Evolutionary conservation across 2,113 vertebrate genomes (phyloP).

Genomic region (Carassius carassius): DNA sequence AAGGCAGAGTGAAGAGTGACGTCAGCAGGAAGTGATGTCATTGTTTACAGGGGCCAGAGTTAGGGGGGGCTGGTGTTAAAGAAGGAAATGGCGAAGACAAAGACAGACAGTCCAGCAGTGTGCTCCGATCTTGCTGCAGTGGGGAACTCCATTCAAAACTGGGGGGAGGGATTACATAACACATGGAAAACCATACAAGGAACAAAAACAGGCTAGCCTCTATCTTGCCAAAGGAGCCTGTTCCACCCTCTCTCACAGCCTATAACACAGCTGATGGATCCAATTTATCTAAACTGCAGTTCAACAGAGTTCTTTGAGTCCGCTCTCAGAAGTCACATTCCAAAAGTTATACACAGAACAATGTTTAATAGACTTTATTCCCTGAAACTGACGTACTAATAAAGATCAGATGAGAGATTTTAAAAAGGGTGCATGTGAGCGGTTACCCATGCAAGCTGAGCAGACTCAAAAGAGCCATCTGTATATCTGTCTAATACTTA

Average conservation of each 20-base stretch:
- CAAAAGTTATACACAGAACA: conserved; percentile 4
- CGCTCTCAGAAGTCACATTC: neutral
- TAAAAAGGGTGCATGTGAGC: neutral
- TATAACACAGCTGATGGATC: conserved; percentile 47
- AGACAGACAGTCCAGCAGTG: conserved; percentile 24
- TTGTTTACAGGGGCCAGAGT: conserved; percentile 39
- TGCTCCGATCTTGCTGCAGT: conserved; percentile 36
- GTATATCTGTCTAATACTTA: neutral
- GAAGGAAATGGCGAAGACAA: conserved; percentile 6
- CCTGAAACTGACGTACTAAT: neutral
- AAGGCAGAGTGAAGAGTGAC: conserved; percentile 49
- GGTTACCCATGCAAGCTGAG: neutral
- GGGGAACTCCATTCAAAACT: conserved; percentile 46
- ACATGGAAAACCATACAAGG: conserved; percentile 48
- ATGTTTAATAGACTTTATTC: conserved; percentile 15
- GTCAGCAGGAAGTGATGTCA: conserved; percentile 63
- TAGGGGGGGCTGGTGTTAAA: neutral
- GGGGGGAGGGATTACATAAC: conserved; percentile 56
- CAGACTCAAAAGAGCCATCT: neutral
- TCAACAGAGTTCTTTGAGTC: conserved; percentile 17
- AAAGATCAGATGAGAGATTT: conserved; percentile 2
- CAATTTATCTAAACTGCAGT: conserved; percentile 41
- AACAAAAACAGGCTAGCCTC: conserved; percentile 57
- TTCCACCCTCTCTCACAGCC: conserved; percentile 32
- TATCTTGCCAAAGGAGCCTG: conserved; percentile 44